Conservation (phyloP, 2,113 vertebrate species). For the Ramphastos sulfuratus region DNA sequence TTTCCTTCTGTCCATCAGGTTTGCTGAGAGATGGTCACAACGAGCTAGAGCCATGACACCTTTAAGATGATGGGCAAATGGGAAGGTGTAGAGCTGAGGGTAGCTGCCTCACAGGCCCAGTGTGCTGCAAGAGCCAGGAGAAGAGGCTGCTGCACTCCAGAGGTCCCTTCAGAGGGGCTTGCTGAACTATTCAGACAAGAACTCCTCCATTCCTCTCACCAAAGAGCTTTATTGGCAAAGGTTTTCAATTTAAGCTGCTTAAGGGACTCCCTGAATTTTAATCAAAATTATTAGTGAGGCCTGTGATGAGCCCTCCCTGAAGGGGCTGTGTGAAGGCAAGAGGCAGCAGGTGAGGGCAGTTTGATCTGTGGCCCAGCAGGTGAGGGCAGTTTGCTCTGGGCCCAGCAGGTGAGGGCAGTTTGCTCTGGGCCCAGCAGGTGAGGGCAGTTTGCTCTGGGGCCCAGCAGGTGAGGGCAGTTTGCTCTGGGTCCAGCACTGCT, state of each 20-base stretch:
- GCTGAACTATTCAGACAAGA: neutral
- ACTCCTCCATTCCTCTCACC: neutral
- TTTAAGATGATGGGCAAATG: neutral
- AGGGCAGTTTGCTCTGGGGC: neutral
- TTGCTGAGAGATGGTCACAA: neutral
- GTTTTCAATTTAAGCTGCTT: neutral
- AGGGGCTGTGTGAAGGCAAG: neutral
- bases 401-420: neutral
- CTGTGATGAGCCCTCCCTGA: neutral
- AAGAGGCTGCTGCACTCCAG: neutral
- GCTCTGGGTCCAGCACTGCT: neutral
- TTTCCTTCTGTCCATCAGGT: neutral
- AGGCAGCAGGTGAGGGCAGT: neutral
- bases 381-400: neutral
- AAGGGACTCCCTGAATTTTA: neutral
- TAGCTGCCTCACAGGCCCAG: neutral
- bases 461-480: neutral
- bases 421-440: neutral
- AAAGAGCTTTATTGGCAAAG: neutral
- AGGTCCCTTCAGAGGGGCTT: neutral
- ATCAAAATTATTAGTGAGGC: neutral
- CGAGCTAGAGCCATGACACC: neutral
- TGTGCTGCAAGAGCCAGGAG: neutral
- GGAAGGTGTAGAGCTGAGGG: neutral
- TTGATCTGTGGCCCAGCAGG: neutral